Evolutionary conservation across 1,140 invertebrate genomes (phyloP).

Genomic region (Tenebrio molitor): DNA sequence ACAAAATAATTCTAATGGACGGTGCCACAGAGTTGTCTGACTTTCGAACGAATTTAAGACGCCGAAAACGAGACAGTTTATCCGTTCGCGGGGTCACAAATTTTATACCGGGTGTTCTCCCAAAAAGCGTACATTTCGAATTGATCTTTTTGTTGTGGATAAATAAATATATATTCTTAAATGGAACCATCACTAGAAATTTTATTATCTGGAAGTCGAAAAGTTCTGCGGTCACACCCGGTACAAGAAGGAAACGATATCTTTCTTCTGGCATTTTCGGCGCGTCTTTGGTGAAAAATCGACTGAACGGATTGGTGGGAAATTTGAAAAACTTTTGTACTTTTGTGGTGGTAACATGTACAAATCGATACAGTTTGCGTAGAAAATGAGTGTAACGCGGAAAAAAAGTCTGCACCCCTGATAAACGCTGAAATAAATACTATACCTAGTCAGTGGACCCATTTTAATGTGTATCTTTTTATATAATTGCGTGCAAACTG

Average conservation of each 20-base stretch:
- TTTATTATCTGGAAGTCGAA: too few relatives aligned
- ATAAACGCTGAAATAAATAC: conserved; percentile 20
- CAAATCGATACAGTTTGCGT: conserved; percentile 11
- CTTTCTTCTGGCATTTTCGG: too few relatives aligned
- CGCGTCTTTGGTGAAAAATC: conserved; percentile 7
- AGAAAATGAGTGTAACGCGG: neutral
- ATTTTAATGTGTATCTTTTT: conserved; percentile 30
- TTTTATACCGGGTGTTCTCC: too few relatives aligned
- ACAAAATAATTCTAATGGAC: conserved; percentile 34
- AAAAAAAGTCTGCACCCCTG: neutral
- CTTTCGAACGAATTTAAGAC: neutral
- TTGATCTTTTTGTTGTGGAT: too few relatives aligned
- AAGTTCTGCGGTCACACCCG: too few relatives aligned
- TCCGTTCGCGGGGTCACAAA: neutral
- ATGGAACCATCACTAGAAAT: too few relatives aligned
- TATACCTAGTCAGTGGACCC: conserved; percentile 32
- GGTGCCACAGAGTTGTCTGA: conserved; percentile 18
- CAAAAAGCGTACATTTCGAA: too few relatives aligned
- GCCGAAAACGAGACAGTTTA: neutral
- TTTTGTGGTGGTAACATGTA: conserved; percentile 32
- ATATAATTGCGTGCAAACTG: conserved; percentile 44
- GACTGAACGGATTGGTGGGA: neutral
- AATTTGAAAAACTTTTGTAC: neutral
- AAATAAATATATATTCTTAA: too few relatives aligned
- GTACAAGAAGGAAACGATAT: too few relatives aligned